Evolutionary conservation across 1,140 invertebrate genomes (phyloP).

Genomic region (Lasaia peninsularis): DNA sequence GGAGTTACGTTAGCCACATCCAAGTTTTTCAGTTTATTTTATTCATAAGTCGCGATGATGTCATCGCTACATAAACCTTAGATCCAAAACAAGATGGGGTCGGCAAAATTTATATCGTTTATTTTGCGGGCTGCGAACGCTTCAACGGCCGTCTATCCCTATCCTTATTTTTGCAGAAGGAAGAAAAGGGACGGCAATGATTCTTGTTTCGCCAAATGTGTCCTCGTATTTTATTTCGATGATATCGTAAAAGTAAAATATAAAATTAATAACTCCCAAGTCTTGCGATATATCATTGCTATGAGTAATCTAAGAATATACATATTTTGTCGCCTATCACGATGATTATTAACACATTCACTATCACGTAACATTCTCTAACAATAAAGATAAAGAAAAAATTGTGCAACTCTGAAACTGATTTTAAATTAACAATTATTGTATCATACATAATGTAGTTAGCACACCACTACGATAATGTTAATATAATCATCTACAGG

Average conservation of each 20-base stretch:
- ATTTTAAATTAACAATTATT: background rate
- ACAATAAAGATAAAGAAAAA: background rate
- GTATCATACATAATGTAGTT: too few relatives aligned
- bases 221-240: conserved; percentile 39
- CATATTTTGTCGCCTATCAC: background rate
- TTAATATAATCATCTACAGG: too few relatives aligned
- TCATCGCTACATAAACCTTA: conserved; percentile 50
- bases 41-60: conserved; percentile 68
- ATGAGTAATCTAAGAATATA: background rate
- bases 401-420: background rate
- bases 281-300: background rate
- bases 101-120: conserved; percentile 59
- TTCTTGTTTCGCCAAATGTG: conserved; percentile 55
- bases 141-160: conserved; percentile 58
- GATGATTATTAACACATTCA: background rate
- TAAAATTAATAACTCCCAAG: background rate
- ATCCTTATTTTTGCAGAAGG: conserved; percentile 43
- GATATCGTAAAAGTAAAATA: background rate
- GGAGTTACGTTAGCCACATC: conserved; percentile 22
- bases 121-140: conserved; percentile 59
- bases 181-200: conserved; percentile 43
- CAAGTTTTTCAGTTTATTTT: conserved; percentile 45
- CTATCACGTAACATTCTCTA: background rate
- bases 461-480: too few relatives aligned
- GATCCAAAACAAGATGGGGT: conserved; percentile 45